Conservation (phyloP, 2,888 invertebrate species). For the Antheraea assamensis region DNA sequence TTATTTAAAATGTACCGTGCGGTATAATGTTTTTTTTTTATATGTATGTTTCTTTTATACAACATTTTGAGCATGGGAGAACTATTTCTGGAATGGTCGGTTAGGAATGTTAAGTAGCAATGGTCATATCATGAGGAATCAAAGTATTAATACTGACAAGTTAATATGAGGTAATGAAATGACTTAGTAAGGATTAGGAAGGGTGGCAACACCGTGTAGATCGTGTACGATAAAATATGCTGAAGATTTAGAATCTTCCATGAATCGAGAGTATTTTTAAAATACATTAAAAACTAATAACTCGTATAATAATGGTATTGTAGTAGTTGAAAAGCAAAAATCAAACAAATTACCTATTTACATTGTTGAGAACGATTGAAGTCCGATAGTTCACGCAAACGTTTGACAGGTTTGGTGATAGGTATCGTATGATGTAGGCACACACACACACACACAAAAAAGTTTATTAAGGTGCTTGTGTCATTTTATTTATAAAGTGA, state of each 20-base stretch:
- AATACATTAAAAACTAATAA: constrained; percentile 64
- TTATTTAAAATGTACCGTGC: constrained; percentile 40
- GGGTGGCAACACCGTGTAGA: constrained; percentile 67
- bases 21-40: constrained; percentile 38
- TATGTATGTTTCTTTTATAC: constrained; percentile 41
- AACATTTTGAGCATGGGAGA: constrained; percentile 54
- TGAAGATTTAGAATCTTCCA: constrained; percentile 78
- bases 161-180: constrained; percentile 63
- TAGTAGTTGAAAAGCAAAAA: constrained; percentile 52
- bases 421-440: constrained; percentile 27
- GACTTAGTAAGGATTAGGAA: constrained; percentile 65
- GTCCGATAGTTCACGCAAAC: constrained; percentile 20
- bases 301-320: constrained; percentile 52
- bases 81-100: constrained; percentile 68
- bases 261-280: constrained; percentile 73
- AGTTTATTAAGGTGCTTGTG: not conserved
- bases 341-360: constrained; percentile 53
- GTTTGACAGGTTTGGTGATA: constrained; percentile 12
- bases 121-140: constrained; percentile 79
- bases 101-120: constrained; percentile 63
- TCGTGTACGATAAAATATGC: constrained; percentile 65
- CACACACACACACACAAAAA: constrained; percentile 22
- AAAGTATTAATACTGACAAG: constrained; percentile 64
- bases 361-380: constrained; percentile 36
- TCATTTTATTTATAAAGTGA: constrained; percentile 5